phyloP scores from a whole-genome alignment of 2,113 vertebrate species.

The Plecturocebus donacophilus region DNA sequence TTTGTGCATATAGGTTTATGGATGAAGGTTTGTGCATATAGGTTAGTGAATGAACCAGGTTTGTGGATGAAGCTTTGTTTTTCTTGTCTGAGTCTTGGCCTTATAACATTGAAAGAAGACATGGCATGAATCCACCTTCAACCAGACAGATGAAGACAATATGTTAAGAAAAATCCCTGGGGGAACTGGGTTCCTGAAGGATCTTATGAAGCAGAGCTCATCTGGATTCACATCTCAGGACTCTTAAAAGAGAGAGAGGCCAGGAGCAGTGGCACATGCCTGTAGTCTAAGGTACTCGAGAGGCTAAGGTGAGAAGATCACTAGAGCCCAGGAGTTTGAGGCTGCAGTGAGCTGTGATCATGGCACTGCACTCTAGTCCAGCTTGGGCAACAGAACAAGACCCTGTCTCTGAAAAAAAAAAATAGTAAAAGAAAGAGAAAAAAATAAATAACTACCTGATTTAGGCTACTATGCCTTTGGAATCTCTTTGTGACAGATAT shows the following conservation, averaged over 20 bases:
- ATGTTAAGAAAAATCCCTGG: neutral
- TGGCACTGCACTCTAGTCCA: too few relatives aligned
- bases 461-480: neutral
- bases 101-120: neutral
- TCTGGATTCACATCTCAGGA: neutral
- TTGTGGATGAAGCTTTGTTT: neutral
- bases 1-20: neutral
- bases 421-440: neutral
- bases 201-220: neutral
- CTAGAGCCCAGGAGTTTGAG: too few relatives aligned
- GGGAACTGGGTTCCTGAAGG: neutral
- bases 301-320: too few relatives aligned
- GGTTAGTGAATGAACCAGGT: neutral
- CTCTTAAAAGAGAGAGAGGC: neutral
- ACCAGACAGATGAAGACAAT: neutral
- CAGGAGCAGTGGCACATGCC: too few relatives aligned
- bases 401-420: too few relatives aligned
- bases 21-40: neutral
- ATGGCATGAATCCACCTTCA: neutral
- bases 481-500: neutral
- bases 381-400: too few relatives aligned
- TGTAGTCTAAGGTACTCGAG: too few relatives aligned
- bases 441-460: neutral
- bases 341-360: too few relatives aligned
- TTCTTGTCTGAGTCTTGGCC: neutral